Evolutionary conservation across 2,113 vertebrate genomes (phyloP).

Genomic region (Esox niger): DNA sequence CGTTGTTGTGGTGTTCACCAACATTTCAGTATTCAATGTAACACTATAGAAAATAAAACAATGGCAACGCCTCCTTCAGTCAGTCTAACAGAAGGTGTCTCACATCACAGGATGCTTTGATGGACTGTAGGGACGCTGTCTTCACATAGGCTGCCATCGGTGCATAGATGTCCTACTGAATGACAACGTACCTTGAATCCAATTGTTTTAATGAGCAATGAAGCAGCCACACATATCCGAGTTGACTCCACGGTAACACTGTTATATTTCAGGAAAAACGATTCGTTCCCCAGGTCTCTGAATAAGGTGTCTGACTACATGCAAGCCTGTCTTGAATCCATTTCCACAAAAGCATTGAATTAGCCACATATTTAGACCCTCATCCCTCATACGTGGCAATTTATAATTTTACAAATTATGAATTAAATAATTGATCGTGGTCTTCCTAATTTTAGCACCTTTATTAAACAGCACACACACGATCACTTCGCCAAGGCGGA

Average conservation of each 20-base stretch:
- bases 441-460: constrained; percentile 36
- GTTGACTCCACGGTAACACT: too few relatives aligned
- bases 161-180: neutral
- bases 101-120: neutral
- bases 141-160: neutral
- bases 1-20: too few relatives aligned
- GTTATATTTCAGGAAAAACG: too few relatives aligned
- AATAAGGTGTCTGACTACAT: too few relatives aligned
- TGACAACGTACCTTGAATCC: neutral
- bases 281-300: too few relatives aligned
- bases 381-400: constrained; percentile 11
- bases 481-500: constrained; percentile 14
- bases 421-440: constrained; percentile 44
- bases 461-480: constrained; percentile 1
- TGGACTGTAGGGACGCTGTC: neutral
- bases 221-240: too few relatives aligned
- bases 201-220: neutral
- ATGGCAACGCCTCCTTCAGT: too few relatives aligned
- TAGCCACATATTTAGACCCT: constrained; percentile 18
- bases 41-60: too few relatives aligned
- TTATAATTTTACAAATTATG: constrained; percentile 34
- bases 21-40: too few relatives aligned
- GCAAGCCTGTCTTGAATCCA: too few relatives aligned
- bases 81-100: too few relatives aligned
- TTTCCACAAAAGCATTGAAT: neutral